Conservation (phyloP, 64 coral and sea anemone genomes). For the Porites australiensis region DNA sequence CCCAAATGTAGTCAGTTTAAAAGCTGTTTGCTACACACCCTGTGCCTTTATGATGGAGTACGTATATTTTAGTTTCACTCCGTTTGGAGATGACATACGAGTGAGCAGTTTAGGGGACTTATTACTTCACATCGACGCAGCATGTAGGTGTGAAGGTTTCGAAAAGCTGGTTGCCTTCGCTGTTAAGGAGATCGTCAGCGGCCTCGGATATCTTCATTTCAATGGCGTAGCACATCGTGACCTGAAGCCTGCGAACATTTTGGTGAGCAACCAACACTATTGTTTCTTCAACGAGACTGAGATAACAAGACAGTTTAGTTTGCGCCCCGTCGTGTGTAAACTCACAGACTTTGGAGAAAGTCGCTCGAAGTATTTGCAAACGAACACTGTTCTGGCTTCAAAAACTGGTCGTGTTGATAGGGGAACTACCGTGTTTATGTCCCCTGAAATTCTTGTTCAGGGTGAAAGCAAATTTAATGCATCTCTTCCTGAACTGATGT, state of each 20-base stretch:
- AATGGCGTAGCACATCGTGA: neutral
- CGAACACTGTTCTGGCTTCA: slow-evolving; percentile 8
- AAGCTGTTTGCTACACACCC: neutral
- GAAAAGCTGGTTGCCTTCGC: neutral
- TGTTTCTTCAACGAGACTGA: neutral
- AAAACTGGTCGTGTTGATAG: neutral
- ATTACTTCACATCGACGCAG: neutral
- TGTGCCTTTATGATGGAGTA: neutral
- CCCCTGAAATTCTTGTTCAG: slow-evolving; percentile 16
- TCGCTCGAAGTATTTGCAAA: slow-evolving; percentile 14
- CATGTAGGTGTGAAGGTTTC: neutral
- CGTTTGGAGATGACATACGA: neutral
- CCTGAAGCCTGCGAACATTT: slow-evolving; percentile 1
- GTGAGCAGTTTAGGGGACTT: neutral
- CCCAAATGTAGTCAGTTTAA: neutral
- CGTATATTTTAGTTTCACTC: neutral
- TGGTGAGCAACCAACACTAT: slow-evolving; percentile 1
- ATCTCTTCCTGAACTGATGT: neutral
- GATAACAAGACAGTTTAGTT: neutral
- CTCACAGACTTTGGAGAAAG: slow-evolving; percentile 44
- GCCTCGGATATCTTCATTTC: neutral
- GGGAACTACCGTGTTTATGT: slow-evolving; percentile 39
- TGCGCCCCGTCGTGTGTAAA: neutral
- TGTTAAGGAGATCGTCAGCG: neutral
- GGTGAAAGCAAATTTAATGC: neutral